phyloP scores from a whole-genome alignment of 2,888 invertebrate species.

The Fragum whitleyi region DNA sequence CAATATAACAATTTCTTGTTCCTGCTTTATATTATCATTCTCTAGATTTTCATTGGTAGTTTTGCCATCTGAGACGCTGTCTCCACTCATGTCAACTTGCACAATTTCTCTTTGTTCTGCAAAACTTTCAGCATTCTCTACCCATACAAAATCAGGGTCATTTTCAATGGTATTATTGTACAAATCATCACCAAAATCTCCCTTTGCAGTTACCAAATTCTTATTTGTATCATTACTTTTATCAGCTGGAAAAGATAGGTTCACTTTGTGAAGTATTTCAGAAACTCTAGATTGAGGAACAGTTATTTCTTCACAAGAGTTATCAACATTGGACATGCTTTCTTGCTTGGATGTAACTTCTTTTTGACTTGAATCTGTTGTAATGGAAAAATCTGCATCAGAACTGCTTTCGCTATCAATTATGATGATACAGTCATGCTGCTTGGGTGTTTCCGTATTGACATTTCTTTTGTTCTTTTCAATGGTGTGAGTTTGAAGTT shows the following conservation, averaged over 20 bases:
- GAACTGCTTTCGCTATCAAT: constrained; percentile 14
- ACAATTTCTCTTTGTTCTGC: constrained; percentile 11
- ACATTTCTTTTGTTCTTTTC: background rate
- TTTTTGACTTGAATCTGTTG: background rate
- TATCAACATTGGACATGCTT: constrained; percentile 3
- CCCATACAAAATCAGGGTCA: constrained; percentile 22
- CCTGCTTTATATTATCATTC: background rate
- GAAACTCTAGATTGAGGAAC: constrained; percentile 8
- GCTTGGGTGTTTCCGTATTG: background rate
- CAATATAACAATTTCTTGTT: constrained; percentile 8
- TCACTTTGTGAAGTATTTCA: background rate
- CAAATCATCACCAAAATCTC: background rate
- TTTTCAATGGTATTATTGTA: background rate
- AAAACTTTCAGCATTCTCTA: constrained; percentile 43
- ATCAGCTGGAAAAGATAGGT: background rate
- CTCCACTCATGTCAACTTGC: background rate
- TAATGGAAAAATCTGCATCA: background rate
- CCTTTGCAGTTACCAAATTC: constrained; percentile 1
- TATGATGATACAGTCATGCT: background rate
- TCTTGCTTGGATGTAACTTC: background rate
- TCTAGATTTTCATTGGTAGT: background rate
- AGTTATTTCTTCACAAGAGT: constrained; percentile 29
- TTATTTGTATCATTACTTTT: background rate
- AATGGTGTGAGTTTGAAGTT: background rate
- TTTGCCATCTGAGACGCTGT: background rate